A percentile compares a stretch with the other conserved stretches of the same genome.
These are phyloP conservation scores for Lepisosteus osseus DNA, from an alignment of 2,113 vertebrate genomes.

Conservation along the genomic window DNA sequence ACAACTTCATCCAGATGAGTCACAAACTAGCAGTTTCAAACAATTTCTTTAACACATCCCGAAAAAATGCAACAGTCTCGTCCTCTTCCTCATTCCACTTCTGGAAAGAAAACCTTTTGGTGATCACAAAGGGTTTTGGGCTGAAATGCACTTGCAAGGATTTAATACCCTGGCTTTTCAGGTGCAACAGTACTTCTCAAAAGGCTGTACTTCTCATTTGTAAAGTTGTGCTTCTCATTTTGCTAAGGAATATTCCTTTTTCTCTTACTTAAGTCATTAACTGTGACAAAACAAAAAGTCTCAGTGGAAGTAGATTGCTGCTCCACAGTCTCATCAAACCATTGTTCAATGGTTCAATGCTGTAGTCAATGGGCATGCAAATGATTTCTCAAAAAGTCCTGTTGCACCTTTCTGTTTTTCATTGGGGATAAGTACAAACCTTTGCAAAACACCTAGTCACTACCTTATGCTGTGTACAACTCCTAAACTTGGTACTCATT, in stretches of 20 bases:
- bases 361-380: neutral
- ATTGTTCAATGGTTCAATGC: neutral
- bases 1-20: neutral
- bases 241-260: neutral
- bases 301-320: neutral
- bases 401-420: too few relatives aligned
- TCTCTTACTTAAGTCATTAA: neutral
- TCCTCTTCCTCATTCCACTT: neutral
- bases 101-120: neutral
- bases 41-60: neutral
- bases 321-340: neutral
- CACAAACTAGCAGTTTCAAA: neutral
- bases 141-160: neutral
- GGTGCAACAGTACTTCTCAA: neutral
- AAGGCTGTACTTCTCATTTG: too few relatives aligned
- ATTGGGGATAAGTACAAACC: neutral
- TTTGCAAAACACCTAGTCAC: neutral
- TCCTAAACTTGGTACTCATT: neutral
- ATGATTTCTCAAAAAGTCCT: neutral
- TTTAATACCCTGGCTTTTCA: neutral
- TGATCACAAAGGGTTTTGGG: neutral
- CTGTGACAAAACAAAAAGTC: neutral
- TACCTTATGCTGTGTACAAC: neutral
- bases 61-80: neutral
- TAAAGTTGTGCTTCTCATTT: too few relatives aligned